Evolutionary conservation across 2,113 vertebrate species (phyloP), one percentile per base, ranked within the genome.

Genomic region (Melanotaenia duboulayi): DNA sequence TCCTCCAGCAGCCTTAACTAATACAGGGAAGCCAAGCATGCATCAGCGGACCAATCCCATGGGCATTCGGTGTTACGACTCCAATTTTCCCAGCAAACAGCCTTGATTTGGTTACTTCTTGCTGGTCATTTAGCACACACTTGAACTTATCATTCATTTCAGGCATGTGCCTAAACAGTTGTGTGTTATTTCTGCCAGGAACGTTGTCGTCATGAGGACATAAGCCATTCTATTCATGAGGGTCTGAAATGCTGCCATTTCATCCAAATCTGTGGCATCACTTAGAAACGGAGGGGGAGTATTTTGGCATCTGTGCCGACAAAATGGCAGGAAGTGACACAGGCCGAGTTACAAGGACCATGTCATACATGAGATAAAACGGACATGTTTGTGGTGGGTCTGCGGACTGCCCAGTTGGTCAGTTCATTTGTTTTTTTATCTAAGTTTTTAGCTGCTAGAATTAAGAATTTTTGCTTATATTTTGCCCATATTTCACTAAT

Each of bases 11-110:
- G 20, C 66, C 69, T 66, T 71, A 77, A 73, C 61, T 70, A 40
- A 40, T 22, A 61, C 4, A 2, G 71, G 60, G 75, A 74, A 62
- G 77, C 7, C 71, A 70, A 82, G 68, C 17, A 0, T 20, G 59
- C 50, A 39, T 82, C 77, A 49, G 69, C 82, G 61, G 42, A 70
- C 49, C 14, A 22, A 46, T n/a, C 70, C 70, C 61, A 44, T 37
- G 80, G 56, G 81, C 55, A 65, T 68, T 74, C 40, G 14, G 54
- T 75, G 71, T 65, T 79, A 39, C 11, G 1, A 51, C 70, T 78
- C 28, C 55, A 32, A 63, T 71, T 73, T 74, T 76, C 52, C 10
- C 54, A 19, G 66, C 37, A 11, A 25, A 50, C 64, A 52, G 49
- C 48, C 50, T 8, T 25, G 13, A 24, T 22, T 22, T 16, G 10